A percentile compares a stretch with the other conserved stretches of the same genome.
Conservation (phyloP, 1,140 invertebrate genomes). For the Sitophilus oryzae region DNA sequence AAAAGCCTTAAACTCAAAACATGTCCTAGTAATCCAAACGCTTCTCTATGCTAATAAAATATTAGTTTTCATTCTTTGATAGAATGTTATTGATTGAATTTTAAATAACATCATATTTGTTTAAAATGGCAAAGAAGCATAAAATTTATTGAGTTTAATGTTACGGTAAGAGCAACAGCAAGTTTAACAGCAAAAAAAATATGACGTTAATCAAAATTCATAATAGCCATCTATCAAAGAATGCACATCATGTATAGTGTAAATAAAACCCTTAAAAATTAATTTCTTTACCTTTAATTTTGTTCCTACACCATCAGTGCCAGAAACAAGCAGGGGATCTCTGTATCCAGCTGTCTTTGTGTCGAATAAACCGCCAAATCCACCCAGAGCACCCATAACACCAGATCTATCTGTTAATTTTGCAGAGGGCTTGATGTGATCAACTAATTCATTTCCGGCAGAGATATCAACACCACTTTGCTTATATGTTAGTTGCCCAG, state of each 20-base stretch:
- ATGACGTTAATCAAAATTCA: too few relatives aligned
- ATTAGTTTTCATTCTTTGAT: too few relatives aligned
- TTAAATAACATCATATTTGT: too few relatives aligned
- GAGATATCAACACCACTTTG: constrained; percentile 89
- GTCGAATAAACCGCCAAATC: constrained; percentile 92
- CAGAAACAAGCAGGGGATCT: constrained; percentile 86
- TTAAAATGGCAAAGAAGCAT: background rate
- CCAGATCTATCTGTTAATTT: constrained; percentile 64
- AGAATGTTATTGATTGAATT: too few relatives aligned
- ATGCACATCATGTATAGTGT: too few relatives aligned
- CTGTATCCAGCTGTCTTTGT: constrained; percentile 57
- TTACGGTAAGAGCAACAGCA: too few relatives aligned
- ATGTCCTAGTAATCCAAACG: too few relatives aligned
- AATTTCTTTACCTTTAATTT: constrained; percentile 71
- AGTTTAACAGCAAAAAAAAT: too few relatives aligned
- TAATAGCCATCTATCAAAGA: too few relatives aligned
- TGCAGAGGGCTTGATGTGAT: constrained; percentile 73
- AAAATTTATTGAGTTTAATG: too few relatives aligned
- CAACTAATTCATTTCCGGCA: constrained; percentile 81
- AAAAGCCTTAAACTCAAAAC: too few relatives aligned
- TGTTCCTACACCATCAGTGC: constrained; percentile 95
- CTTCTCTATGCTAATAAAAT: too few relatives aligned
- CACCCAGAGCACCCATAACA: constrained; percentile 75
- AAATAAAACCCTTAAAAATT: background rate
- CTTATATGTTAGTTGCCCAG: constrained; percentile 75